Conservation (phyloP, 2,888 invertebrate genomes). For the Tiliacea citrago region DNA sequence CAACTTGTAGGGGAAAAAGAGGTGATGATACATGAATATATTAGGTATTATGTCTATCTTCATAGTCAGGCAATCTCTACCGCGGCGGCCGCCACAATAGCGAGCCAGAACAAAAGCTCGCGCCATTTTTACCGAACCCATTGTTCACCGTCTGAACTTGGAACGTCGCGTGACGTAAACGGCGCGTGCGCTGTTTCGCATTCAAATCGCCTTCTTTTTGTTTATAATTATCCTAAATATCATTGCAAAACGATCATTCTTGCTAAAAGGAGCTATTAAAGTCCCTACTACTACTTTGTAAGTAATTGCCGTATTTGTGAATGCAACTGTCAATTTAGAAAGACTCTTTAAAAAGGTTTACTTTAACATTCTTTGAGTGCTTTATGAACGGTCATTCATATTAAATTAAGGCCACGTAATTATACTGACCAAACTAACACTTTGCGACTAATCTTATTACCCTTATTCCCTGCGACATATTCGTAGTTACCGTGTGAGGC, state of each 20-base stretch:
- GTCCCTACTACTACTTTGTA: conserved; percentile 22
- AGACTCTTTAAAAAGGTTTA: conserved; percentile 1
- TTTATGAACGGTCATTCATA: conserved; percentile 14
- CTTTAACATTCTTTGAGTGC: conserved; percentile 12
- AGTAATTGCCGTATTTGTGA: conserved; percentile 45
- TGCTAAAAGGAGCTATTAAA: conserved; percentile 50
- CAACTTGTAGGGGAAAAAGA: conserved; percentile 32
- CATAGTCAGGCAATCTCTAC: conserved; percentile 67
- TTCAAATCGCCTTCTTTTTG: conserved; percentile 83
- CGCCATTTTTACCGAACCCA: conserved; percentile 86
- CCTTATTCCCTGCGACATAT: conserved; percentile 32
- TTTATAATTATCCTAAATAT: conserved; percentile 79
- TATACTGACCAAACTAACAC: conserved; percentile 9
- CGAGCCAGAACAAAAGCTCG: conserved; percentile 87
- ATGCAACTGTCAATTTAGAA: conserved; percentile 25
- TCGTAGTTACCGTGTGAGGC: conserved; percentile 73
- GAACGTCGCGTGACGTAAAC: conserved; percentile 86
- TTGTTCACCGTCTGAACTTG: conserved; percentile 88
- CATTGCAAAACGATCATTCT: conserved; percentile 64
- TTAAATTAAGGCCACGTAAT: conserved; percentile 24
- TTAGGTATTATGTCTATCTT: conserved; percentile 42
- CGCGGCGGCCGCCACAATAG: conserved; percentile 79
- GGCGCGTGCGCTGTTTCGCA: conserved; percentile 87
- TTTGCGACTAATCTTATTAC: conserved; percentile 28
- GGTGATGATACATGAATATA: conserved; percentile 43